Evolutionary conservation across 1,140 invertebrate species (phyloP), one percentile per base, ranked within the genome.

Genomic region (Onthophagus taurus): DNA sequence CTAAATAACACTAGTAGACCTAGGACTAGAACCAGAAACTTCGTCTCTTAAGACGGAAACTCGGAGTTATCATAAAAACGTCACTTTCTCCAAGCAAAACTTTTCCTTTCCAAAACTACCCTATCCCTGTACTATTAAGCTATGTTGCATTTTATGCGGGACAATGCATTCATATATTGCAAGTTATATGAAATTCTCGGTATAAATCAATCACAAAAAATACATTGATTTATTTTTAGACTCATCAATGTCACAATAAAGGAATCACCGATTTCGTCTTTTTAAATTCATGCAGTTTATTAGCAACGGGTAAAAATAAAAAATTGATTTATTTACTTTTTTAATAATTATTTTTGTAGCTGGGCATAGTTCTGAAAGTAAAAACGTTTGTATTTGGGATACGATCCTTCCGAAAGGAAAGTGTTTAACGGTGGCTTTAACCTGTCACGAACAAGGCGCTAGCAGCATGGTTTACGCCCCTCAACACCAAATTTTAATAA

Each of bases 321-420:
- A 24, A 12, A 21, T 18, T 34, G 6, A 14, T 11, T 16, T 5
- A 3, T 17, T 34, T 6, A 16, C 12, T 34, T 17, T 31, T 7
- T 8, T 13, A 31, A 31, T 9, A 8, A 31, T 5, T 47, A 26
- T 36, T 34, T 44, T 69, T 69, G 26, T 59, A 77, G 91, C 90
- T 46, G 96, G 96, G 11, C 90, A 96, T 60, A 92, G 91, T 62
- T 88, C 89, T 0, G 95, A 98, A 65, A 92, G 89, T 58, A 87
- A 89, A 58, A 99, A 99, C 68, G 89, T 99, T n/a, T 90, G 88
- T 35, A 76, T 99, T 43, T 99, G 96, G 96, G 96, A 99, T 64
- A 97, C 95, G 1, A 72, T 99, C 35, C 76, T 99, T 67, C 96
- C 96, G 4, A 82, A 87, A 55, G 88, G 89, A 57, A 97, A 96